Evolutionary conservation across 2,888 invertebrate genomes (phyloP), one percentile per base, ranked within the genome.

Genomic region (Orthosia incerta): DNA sequence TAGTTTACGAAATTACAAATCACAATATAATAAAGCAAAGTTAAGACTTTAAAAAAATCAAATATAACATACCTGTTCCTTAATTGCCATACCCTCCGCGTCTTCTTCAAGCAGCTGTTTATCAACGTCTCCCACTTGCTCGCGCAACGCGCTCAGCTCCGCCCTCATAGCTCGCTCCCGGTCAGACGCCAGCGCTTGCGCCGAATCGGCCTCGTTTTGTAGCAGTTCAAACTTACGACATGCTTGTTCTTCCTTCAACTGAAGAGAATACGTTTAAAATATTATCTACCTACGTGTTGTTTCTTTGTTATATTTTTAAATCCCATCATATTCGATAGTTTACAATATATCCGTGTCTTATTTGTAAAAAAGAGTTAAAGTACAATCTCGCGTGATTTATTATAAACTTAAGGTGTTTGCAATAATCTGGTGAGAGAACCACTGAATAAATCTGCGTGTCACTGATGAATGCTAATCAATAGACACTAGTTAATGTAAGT

Each of bases 211-310:
- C 50, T 93, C 93, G 65, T 89, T 91, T 71, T 92, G 87, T n/a
- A 92, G 46, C 7, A 74, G 77, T 48, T 75, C 56, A 64, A 92
- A 64, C 79, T 91, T 93, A 13, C 94, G 91, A 2, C 92, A 90
- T 4, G 89, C 88, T 84, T 94, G 93, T 66, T 94, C 94, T 85
- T 96, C 95, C 86, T 94, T 94, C 65, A 94, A 94, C 96, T 95
- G 71, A 71, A 71, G 18, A 1, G 23, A 67, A 62, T n/a, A 26
- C 3, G 12, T 31, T 18, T n/a, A 39, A 5, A 31, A 59, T 39
- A 39, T 59, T n/a, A 59, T 4, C 13, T n/a, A 39, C 18, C 13
- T 26, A 26, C 26, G 26, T 26, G 26, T 26, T 31, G 7, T 31
- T 31, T 31, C 2, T 31, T 31, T 31, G 5, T 31, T 31, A 7